A percentile compares a stretch with the other conserved stretches of the same genome.
phyloP scores from a whole-genome alignment of 2,888 invertebrate genomes.

The Lymantria dispar region DNA sequence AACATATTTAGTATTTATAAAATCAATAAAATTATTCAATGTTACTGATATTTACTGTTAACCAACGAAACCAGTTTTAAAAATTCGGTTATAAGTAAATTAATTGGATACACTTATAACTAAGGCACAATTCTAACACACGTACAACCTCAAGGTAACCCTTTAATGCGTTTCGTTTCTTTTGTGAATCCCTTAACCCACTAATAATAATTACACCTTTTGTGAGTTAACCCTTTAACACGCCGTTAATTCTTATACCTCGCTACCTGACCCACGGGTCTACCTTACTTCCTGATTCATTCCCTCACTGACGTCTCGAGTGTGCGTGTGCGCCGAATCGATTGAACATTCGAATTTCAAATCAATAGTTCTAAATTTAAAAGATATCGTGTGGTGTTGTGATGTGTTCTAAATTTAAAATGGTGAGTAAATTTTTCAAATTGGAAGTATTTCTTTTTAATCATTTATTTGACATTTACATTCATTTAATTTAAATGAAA shows the following conservation, averaged over 20 bases:
- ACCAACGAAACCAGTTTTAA: not conserved
- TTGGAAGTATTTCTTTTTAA: not conserved
- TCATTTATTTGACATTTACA: not conserved
- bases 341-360: conserved; percentile 40
- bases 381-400: conserved; percentile 8
- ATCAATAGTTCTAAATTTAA: conserved; percentile 13
- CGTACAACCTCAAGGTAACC: conserved; percentile 66
- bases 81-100: conserved; percentile 9
- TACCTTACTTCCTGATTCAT: conserved; percentile 77
- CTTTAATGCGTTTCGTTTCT: conserved; percentile 57
- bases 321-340: conserved; percentile 69
- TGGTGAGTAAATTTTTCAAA: not conserved
- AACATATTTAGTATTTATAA: too few relatives aligned
- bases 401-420: conserved; percentile 8
- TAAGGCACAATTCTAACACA: conserved; percentile 33
- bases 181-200: conserved; percentile 66
- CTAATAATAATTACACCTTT: conserved; percentile 76
- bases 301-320: conserved; percentile 64
- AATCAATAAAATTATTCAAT: too few relatives aligned
- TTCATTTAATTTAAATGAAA: not conserved
- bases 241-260: conserved; percentile 72
- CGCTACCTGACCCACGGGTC: conserved; percentile 75
- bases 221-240: conserved; percentile 78
- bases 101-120: conserved; percentile 27
- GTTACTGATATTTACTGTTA: not conserved